Percentiles rank a stretch among this genome's conserved stretches.
Evolutionary conservation across 2,888 invertebrate species (phyloP).

Genomic region (Rapana venosa): DNA sequence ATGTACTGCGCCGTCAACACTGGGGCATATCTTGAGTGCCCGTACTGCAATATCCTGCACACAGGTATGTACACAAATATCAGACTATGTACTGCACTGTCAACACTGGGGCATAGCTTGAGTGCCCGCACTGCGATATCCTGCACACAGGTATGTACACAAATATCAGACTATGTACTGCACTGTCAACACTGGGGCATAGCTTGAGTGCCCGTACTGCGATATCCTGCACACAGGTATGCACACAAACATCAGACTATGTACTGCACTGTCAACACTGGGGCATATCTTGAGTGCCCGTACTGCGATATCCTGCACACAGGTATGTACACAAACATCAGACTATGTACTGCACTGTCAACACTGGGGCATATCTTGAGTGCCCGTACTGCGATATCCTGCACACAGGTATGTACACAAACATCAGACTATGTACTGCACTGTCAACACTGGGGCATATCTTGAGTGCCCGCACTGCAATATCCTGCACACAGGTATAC

Average conservation of each 20-base stretch:
- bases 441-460: conserved; percentile 30
- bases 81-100: not conserved
- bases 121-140: conserved; percentile 57
- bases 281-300: conserved; percentile 47
- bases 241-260: not conserved
- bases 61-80: not conserved
- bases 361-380: conserved; percentile 35
- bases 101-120: conserved; percentile 43
- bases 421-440: not conserved
- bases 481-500: conserved; percentile 12
- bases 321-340: not conserved
- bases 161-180: conserved; percentile 30
- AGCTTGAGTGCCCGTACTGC: conserved; percentile 55
- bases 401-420: not conserved
- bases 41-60: conserved; percentile 57
- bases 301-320: conserved; percentile 38
- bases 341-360: not conserved
- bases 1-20: conserved; percentile 38
- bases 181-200: conserved; percentile 44
- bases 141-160: conserved; percentile 15
- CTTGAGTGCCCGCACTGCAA: conserved; percentile 55
- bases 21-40: conserved; percentile 53
- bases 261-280: not conserved
- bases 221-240: conserved; percentile 51
- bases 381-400: conserved; percentile 48